phyloP scores from a whole-genome alignment of 2,797 vertebrate species.

The Emydoidea blandingii region DNA sequence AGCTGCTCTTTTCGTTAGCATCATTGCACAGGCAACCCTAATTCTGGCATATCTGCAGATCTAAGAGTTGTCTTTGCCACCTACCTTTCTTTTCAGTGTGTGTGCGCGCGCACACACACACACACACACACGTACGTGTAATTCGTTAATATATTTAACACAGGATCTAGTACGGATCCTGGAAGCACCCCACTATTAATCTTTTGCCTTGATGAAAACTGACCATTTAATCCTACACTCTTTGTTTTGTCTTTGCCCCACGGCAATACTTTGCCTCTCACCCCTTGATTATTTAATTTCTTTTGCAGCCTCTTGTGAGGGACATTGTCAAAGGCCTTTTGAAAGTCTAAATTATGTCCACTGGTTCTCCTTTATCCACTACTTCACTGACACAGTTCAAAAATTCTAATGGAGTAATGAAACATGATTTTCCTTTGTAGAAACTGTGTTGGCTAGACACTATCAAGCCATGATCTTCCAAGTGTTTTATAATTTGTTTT shows the following conservation, averaged over 20 bases:
- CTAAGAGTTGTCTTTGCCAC: neutral
- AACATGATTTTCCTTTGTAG: neutral
- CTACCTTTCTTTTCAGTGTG: neutral
- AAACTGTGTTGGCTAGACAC: neutral
- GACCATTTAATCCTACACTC: neutral
- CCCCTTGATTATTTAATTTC: neutral
- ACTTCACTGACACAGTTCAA: neutral
- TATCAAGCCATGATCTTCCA: neutral
- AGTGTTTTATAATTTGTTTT: neutral
- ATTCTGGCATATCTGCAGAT: neutral
- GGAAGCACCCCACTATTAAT: neutral
- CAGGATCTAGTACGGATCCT: neutral
- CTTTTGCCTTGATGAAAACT: neutral
- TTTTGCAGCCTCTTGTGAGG: neutral
- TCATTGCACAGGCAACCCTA: neutral
- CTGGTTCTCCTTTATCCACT: neutral
- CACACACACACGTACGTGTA: no score
- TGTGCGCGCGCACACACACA: accelerated
- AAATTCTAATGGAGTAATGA: neutral
- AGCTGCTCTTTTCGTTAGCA: neutral
- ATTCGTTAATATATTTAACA: neutral
- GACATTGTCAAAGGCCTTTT: neutral
- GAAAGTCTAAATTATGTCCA: neutral
- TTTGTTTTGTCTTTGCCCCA: neutral
- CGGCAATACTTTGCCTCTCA: neutral